Percentiles rank a stretch among this genome's conserved stretches.
phyloP scores from a whole-genome alignment of 1,140 invertebrate genomes.

The Ostrea denselamellosa region DNA sequence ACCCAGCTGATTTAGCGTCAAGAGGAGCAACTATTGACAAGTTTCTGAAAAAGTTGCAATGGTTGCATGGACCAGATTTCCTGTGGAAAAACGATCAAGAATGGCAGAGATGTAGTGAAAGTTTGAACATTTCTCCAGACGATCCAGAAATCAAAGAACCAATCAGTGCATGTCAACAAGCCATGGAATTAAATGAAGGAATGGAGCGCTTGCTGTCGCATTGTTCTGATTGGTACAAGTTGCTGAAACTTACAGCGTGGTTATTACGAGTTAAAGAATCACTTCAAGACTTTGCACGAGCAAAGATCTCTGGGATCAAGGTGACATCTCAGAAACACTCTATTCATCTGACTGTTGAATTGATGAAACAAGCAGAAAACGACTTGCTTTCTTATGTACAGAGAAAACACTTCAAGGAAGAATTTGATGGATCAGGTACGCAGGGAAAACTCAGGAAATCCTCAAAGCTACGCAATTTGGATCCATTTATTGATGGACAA shows the following conservation, averaged over 20 bases:
- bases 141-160: conserved; percentile 44
- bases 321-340: no score
- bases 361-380: conserved; percentile 19
- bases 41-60: conserved; percentile 14
- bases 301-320: no score
- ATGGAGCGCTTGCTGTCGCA: not conserved
- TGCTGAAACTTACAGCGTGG: not conserved
- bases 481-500: conserved; percentile 43
- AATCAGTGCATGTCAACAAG: not conserved
- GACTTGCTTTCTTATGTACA: conserved; percentile 42
- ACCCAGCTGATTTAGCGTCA: conserved; percentile 56
- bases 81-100: conserved; percentile 30
- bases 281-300: not conserved
- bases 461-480: conserved; percentile 48
- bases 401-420: conserved; percentile 14
- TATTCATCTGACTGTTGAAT: not conserved
- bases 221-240: not conserved
- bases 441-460: conserved; percentile 29
- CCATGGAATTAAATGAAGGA: not conserved
- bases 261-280: not conserved
- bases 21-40: conserved; percentile 49
- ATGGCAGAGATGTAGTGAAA: conserved; percentile 38
- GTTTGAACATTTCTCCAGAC: not conserved
- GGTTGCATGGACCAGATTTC: conserved; percentile 57
- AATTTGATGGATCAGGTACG: conserved; percentile 10